A percentile compares a stretch with the other conserved stretches of the same genome.
These are phyloP conservation scores for Coluber constrictor DNA, from an alignment of 2,797 vertebrate genomes.

Conservation along the genomic window DNA sequence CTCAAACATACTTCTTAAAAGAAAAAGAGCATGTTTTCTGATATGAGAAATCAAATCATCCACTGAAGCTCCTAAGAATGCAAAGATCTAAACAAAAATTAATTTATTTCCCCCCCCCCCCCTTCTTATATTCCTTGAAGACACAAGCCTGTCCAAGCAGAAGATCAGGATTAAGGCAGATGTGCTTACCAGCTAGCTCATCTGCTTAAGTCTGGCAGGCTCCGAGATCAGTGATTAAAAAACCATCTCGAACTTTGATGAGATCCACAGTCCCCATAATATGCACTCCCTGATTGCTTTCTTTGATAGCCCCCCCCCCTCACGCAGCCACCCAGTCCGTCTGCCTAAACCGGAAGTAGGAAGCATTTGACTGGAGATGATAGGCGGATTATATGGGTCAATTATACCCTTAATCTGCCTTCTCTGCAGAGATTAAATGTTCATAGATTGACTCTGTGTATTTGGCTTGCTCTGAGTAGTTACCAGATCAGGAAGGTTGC, in stretches of 20 bases:
- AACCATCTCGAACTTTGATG: slow-evolving; percentile 85
- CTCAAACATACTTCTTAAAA: slow-evolving; percentile 10
- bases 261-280: slow-evolving; percentile 83
- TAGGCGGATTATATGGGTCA: slow-evolving; percentile 96
- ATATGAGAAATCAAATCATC: slow-evolving; percentile 77
- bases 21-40: slow-evolving; percentile 67
- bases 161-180: slow-evolving; percentile 94
- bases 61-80: slow-evolving; percentile 72
- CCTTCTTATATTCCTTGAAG: slow-evolving; percentile 84
- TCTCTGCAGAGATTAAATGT: slow-evolving; percentile 81
- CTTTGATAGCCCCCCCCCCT: slow-evolving; percentile 56
- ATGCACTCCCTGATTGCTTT: slow-evolving; percentile 66
- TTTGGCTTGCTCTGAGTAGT: slow-evolving; percentile 95
- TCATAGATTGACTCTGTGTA: slow-evolving; percentile 92
- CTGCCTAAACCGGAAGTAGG: slow-evolving; percentile 68
- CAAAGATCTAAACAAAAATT: slow-evolving; percentile 78
- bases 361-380: slow-evolving; percentile 82
- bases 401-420: slow-evolving; percentile 99
- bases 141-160: slow-evolving; percentile 78
- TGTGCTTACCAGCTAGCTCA: slow-evolving; percentile 88
- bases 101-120: slow-evolving; percentile 77
- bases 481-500: slow-evolving; percentile 88
- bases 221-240: slow-evolving; percentile 95
- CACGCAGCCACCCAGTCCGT: slow-evolving; percentile 42
- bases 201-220: slow-evolving; percentile 85